Base-by-base conservation (phyloP, 1,140 invertebrate species). In the Bacillus rossius region DNA sequence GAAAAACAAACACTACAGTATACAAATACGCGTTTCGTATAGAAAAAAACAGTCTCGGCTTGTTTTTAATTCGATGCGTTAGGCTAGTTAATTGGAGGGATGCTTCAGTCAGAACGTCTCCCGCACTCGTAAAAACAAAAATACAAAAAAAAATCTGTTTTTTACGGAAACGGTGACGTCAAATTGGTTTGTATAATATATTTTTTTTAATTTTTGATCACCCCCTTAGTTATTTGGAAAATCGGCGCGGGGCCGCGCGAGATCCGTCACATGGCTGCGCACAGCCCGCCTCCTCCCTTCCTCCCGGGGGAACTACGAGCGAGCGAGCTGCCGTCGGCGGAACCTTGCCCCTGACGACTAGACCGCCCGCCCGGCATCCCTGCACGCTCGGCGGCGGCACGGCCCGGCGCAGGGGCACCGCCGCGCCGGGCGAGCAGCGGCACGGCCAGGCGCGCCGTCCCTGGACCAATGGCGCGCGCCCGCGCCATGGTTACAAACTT, bases 341-440 rank as follows among this genome's bases (percentile, higher is more conserved):
- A 42, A 34, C 19, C 52, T 54, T 54, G 52, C 37, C 52, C 52
- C 52, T 54, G 52, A 54, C 52, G 41, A 42, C 52, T 54, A 54
- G 52, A 54, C 52, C 41, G 41, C 52, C 52, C 29, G 52, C 52
- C 40, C 52, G 41, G 52, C 52, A 54, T 40, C 52, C 52, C 41
- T 29, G 23, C 25, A 16, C 38, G 52, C 43, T 5, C 17, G 17
- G 17, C 43, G 43, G 23, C 43, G 43, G 23, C 43, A 45, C 43
- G 43, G 43, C 43, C 17, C 43, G 43, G 43, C 43, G 5, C n/a
- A n/a, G n/a, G n/a, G n/a, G n/a, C n/a, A n/a, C n/a, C 43, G 23
- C 4, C 5, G 4, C 4, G 5, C 43, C 43, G 5, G n/a, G 19
- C 25, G 13, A 13, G 34, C 37, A 54, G 41, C 37, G 51, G 14